Evolutionary conservation across 2,888 invertebrate genomes (phyloP), one percentile per base, ranked within the genome.

Genomic region (Thumatha senex): DNA sequence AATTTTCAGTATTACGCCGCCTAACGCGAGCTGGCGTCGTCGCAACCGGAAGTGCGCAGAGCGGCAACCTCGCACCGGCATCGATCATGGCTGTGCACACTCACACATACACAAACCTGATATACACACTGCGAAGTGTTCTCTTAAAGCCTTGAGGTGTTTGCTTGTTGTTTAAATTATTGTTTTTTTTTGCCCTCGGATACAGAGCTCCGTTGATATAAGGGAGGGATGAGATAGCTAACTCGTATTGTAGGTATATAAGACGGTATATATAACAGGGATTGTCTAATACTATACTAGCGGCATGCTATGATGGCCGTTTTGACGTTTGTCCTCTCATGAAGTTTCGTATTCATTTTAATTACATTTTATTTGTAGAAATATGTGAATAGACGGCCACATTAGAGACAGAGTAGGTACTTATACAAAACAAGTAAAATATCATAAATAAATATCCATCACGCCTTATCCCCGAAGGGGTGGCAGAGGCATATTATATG

Each of bases 31-130:
- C 73, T 67, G 85, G 82, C 87, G 82, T 80, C 87, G 77, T 72
- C 76, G 79, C 78, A 56, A 60, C 67, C 68, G 67, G 67, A 67
- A 54, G 63, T 57, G 54, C 58, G 69, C 76, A 71, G 69, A 70
- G 74, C 73, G 86, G 84, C 88, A 87, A 82, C 88, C 75, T 70
- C 76, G 79, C 78, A 54, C 82, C 87, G 86, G 91, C 93, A 93
- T 93, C 93, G 93, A 93, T 93, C 93, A 93, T 78, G 75, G 64
- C 75, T 66, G 84, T 83, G 81, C 71, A 66, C 75, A 66, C 40
- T 51, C 67, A 53, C 62, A 49, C 66, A 72, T 70, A 67, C 62
- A 61, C 54, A 35, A 40, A 44, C 51, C 43, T 24, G 8, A 3
- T n/a, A 48, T 54, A 41, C 54, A 54, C 59, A 62, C 56, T 7